Conservation (phyloP, 2,888 invertebrate species). For the Falcaria lacertinaria region DNA sequence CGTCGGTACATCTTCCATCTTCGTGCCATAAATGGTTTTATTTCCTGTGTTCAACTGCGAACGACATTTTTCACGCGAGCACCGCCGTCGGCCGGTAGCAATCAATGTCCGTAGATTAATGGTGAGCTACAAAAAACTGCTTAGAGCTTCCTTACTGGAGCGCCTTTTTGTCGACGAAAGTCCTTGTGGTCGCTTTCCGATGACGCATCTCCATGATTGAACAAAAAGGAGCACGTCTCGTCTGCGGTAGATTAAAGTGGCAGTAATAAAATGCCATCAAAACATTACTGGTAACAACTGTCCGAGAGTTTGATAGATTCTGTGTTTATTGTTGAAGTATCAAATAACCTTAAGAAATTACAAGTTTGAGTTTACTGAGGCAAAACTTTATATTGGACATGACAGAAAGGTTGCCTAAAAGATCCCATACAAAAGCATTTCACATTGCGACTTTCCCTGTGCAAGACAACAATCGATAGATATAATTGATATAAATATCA, state of each 20-base stretch:
- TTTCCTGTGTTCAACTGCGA: constrained; percentile 37
- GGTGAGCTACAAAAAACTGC: constrained; percentile 23
- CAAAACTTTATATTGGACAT: too few species aligned
- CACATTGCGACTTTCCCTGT: too few species aligned
- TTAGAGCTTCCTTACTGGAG: constrained; percentile 21
- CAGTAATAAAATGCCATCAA: not conserved
- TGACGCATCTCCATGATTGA: constrained; percentile 13
- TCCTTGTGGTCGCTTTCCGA: constrained; percentile 20
- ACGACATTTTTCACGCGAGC: constrained; percentile 22
- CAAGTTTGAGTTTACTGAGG: too few species aligned
- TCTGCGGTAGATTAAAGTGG: constrained; percentile 1
- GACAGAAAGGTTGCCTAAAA: too few species aligned
- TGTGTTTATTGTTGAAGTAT: too few species aligned
- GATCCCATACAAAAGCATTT: too few species aligned
- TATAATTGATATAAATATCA: not conserved
- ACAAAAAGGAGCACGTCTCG: constrained; percentile 4
- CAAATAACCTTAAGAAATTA: too few species aligned
- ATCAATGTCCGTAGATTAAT: constrained; percentile 26
- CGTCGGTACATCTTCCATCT: constrained; percentile 21
- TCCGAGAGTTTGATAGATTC: too few species aligned
- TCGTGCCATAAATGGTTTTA: constrained; percentile 36
- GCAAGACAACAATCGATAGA: constrained; percentile 23
- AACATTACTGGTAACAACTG: too few species aligned
- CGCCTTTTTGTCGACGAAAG: constrained; percentile 21
- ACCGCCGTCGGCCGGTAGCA: constrained; percentile 18